Evolutionary conservation across 2,888 invertebrate genomes (phyloP).

Genomic region (Caenorhabditis auriculariae): DNA sequence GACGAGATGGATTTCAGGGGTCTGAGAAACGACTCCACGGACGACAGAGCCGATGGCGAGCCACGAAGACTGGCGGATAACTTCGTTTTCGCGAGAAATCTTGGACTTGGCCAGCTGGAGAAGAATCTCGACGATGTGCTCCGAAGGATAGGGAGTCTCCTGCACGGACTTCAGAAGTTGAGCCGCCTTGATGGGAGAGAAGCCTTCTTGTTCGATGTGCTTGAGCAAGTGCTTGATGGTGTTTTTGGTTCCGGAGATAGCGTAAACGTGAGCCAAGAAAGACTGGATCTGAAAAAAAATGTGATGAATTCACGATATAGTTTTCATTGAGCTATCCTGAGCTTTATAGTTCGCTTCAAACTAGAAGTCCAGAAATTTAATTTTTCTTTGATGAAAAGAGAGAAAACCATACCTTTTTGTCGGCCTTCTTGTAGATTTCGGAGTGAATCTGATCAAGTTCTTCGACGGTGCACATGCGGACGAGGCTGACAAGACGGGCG

Average conservation of each 20-base stretch:
- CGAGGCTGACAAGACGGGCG: slow-evolving; percentile 43
- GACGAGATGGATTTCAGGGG: slow-evolving; percentile 25
- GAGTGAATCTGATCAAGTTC: slow-evolving; percentile 33
- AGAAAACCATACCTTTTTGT: slow-evolving; percentile 20
- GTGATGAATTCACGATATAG: too few species aligned
- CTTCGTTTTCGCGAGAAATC: slow-evolving; percentile 12
- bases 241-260: slow-evolving; percentile 46
- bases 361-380: not conserved
- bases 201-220: slow-evolving; percentile 24
- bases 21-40: slow-evolving; percentile 30
- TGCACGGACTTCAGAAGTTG: slow-evolving; percentile 36
- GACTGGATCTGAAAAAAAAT: slow-evolving; percentile 20
- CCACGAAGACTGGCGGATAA: slow-evolving; percentile 42
- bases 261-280: slow-evolving; percentile 38
- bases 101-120: slow-evolving; percentile 31
- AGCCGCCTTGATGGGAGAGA: slow-evolving; percentile 29
- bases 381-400: slow-evolving; percentile 16
- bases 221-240: slow-evolving; percentile 40
- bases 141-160: slow-evolving; percentile 33
- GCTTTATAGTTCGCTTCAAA: too few species aligned
- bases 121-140: slow-evolving; percentile 46
- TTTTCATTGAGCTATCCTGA: slow-evolving; percentile 10
- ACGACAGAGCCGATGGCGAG: slow-evolving; percentile 41
- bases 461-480: slow-evolving; percentile 33
- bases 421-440: slow-evolving; percentile 12